Conservation (phyloP, 2,113 vertebrate genomes). For the Anolis sagrei region DNA sequence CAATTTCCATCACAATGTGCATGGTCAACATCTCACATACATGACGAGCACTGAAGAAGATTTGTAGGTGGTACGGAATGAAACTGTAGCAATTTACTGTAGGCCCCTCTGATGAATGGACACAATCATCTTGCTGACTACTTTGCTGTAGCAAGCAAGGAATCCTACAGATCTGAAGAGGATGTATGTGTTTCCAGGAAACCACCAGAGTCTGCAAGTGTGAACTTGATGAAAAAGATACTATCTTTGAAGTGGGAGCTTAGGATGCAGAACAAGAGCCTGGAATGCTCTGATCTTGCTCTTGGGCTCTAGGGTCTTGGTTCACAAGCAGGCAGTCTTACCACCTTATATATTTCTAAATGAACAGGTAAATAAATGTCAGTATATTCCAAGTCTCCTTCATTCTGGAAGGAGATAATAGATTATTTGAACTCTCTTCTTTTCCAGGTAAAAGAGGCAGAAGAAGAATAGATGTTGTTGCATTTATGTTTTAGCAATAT, state of each 20-base stretch:
- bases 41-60: not conserved
- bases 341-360: not conserved
- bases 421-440: not conserved
- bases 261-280: not conserved
- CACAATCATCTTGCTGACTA: not conserved
- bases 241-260: not conserved
- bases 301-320: not conserved
- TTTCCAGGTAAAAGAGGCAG: too few relatives aligned
- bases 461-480: too few relatives aligned
- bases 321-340: not conserved
- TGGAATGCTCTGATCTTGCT: not conserved
- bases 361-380: not conserved
- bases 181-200: not conserved
- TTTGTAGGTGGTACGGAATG: not conserved
- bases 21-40: constrained; percentile 9
- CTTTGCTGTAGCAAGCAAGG: not conserved
- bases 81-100: not conserved
- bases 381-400: not conserved
- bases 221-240: not conserved
- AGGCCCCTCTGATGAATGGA: not conserved
- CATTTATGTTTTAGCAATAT: too few relatives aligned
- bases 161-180: not conserved
- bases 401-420: not conserved
- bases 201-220: not conserved
- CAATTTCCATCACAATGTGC: constrained; percentile 10